These are phyloP conservation scores for Clunio marinus DNA, from an alignment of 2,888 invertebrate genomes.

Conservation along the genomic window DNA sequence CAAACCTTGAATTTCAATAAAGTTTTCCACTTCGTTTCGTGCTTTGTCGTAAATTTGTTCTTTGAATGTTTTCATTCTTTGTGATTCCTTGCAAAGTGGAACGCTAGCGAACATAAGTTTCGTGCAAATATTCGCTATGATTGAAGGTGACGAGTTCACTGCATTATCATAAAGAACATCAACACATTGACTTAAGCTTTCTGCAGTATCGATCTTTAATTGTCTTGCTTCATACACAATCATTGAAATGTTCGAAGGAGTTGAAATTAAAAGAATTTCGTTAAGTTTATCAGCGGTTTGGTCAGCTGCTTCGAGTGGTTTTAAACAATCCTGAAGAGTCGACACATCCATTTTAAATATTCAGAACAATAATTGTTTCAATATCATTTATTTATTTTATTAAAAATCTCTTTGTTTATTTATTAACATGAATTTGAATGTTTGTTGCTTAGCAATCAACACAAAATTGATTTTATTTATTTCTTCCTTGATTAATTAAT, in stretches of 20 bases:
- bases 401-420: too few relatives aligned
- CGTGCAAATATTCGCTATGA: background rate
- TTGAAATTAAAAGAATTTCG: background rate
- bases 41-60: background rate
- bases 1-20: background rate
- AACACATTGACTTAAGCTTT: background rate
- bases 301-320: background rate
- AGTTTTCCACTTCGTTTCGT: background rate
- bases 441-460: too few relatives aligned
- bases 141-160: background rate
- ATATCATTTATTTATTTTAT: too few relatives aligned
- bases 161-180: background rate
- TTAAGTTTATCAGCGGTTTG: background rate
- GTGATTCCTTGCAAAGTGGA: background rate
- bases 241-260: background rate
- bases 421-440: too few relatives aligned
- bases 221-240: background rate
- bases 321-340: background rate
- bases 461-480: too few relatives aligned
- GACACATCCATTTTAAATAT: background rate
- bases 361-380: too few relatives aligned
- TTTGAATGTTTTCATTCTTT: constrained; percentile 8
- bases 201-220: background rate
- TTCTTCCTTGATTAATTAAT: too few relatives aligned
- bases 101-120: background rate